Evolutionary conservation across 2,797 vertebrate genomes (phyloP), one percentile per base, ranked within the genome.

Genomic region (Tragopan temminckii): DNA sequence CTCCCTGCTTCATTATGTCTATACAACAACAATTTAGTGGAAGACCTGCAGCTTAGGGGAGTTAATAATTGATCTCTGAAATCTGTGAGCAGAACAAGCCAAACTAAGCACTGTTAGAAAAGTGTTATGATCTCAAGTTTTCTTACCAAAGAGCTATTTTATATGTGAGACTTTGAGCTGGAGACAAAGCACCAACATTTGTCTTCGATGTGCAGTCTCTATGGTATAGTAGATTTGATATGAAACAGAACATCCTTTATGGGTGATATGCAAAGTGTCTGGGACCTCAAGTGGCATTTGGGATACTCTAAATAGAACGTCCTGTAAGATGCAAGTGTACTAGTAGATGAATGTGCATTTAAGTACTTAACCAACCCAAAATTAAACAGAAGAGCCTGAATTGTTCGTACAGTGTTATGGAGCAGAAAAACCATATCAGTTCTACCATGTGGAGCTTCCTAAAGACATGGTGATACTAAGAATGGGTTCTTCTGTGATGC

Each of bases 221-320:
- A 8, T 5, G 48, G 27, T 43, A 59, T 69, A 24, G 52, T 35
- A 52, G 52, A 59, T 6, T 13, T 7, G 31, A 11, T 19, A 19
- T 0, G 12, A 21, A 69, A 35, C 15, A 31, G 59, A 82, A n/a
- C 1, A n/a, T 70, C 69, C 2, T 43, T 53, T 18, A 29, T 14
- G 40, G 1, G 2, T 64, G 50, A 20, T 1, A 0, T 15, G 5
- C 24, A 50, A 62, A 5, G 45, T 0, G 0, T 38, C 64, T 53
- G 13, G 58, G 67, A 29, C 19, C 14, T 67, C 38, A 11, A 21
- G 59, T 63, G 29, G 11, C 46, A 74, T 77, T 78, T 53, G 35
- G 40, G 27, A 43, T 33, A 0, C 25, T 76, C 31, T 6, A 33
- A 79, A 33, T 52, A 70, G 77, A 77, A 59, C 1, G 3, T 38